A percentile compares a stretch with the other conserved stretches of the same genome.
Evolutionary conservation across 2,797 vertebrate genomes (phyloP).

Genomic region (Pachyuromys duprasi): DNA sequence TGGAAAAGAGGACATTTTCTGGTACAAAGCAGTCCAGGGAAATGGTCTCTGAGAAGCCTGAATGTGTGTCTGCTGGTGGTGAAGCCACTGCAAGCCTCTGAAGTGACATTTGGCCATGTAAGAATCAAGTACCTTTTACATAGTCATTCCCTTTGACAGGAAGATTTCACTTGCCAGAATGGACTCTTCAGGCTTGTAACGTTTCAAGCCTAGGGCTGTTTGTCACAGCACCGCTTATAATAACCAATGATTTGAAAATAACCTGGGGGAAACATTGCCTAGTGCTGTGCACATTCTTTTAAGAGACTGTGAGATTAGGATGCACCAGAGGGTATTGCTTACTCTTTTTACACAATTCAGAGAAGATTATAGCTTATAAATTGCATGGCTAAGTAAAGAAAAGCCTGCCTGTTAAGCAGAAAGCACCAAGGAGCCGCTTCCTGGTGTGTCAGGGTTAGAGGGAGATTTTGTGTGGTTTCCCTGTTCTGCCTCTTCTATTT

Average conservation of each 20-base stretch:
- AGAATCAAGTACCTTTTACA: not conserved
- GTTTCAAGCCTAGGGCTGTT: not conserved
- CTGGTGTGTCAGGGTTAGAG: not conserved
- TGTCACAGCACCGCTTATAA: not conserved
- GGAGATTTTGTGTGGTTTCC: not conserved
- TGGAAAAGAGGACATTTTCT: not conserved
- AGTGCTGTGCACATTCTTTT: not conserved
- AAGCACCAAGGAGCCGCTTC: not conserved
- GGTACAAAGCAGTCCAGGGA: not conserved
- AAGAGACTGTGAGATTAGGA: not conserved
- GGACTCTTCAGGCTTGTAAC: not conserved
- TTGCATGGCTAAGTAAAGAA: not conserved
- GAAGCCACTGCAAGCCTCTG: not conserved
- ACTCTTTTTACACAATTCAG: not conserved
- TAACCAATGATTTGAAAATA: not conserved
- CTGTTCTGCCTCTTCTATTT: not conserved
- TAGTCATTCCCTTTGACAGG: not conserved
- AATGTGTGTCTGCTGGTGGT: not conserved
- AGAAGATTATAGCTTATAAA: slow-evolving; percentile 33
- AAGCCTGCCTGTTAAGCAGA: not conserved
- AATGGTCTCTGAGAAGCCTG: not conserved
- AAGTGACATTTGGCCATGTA: not conserved
- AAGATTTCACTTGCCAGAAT: not conserved
- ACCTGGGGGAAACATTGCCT: not conserved
- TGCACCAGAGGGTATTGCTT: not conserved